phyloP scores from a whole-genome alignment of 2,797 vertebrate genomes.

The Rhadinocentrus ornatus region DNA sequence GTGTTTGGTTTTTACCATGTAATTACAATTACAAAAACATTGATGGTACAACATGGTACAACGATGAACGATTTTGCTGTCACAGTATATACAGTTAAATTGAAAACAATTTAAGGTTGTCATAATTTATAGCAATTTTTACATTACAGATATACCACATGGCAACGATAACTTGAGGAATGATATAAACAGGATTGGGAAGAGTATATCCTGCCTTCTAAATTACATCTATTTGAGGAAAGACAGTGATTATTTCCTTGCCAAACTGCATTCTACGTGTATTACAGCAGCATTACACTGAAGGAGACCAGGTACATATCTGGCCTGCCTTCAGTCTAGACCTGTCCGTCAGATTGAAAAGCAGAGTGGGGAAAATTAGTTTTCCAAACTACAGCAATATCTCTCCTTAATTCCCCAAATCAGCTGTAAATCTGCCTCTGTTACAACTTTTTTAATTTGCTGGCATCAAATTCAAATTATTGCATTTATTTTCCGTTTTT shows the following conservation, averaged over 20 bases:
- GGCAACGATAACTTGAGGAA: background rate
- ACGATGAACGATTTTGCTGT: no score
- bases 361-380: background rate
- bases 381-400: background rate
- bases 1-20: no score
- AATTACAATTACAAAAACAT: no score
- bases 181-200: background rate
- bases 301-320: background rate
- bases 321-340: background rate
- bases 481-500: background rate
- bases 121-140: no score
- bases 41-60: no score
- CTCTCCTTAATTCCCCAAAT: background rate
- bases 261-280: background rate
- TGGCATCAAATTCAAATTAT: background rate
- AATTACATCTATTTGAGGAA: background rate
- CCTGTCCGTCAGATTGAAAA: background rate
- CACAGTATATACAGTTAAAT: no score
- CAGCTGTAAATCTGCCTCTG: background rate
- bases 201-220: background rate
- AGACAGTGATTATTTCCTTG: background rate
- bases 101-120: no score
- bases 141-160: no score
- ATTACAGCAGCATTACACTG: background rate
- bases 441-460: background rate